phyloP scores from a whole-genome alignment of 2,888 invertebrate species.

The Pristionchus exspectatus region DNA sequence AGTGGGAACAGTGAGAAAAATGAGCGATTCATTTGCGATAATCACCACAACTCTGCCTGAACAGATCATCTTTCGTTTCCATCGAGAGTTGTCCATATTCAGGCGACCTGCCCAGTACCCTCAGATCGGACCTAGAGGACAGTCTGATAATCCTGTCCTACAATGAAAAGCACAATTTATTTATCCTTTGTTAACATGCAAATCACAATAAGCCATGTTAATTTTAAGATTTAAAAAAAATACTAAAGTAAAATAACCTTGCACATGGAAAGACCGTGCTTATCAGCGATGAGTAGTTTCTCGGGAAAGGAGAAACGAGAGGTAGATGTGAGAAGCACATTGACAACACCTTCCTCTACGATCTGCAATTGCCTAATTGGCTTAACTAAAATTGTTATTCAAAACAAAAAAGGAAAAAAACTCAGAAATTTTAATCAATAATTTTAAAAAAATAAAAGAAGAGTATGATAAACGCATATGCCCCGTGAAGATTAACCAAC shows the following conservation, averaged over 20 bases:
- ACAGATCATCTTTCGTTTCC: no score
- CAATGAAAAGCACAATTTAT: neutral
- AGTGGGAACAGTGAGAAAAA: neutral
- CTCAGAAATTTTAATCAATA: no score
- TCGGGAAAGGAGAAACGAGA: neutral
- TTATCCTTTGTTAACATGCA: no score
- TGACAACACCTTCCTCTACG: neutral
- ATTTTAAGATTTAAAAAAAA: no score
- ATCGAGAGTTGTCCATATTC: neutral
- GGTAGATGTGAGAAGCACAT: neutral
- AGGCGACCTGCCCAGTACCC: neutral
- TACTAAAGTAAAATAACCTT: neutral
- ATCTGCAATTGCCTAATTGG: neutral
- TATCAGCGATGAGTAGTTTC: neutral
- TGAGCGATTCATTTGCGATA: no score
- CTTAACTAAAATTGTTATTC: no score
- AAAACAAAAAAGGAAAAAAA: no score
- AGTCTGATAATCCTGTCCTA: neutral
- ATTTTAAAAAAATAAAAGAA: no score
- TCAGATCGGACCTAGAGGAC: neutral
- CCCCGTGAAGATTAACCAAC: neutral
- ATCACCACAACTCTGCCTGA: no score
- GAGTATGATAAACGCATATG: no score
- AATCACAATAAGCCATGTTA: no score
- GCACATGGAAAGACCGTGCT: neutral